Base-by-base conservation (phyloP, 2,113 vertebrate genomes). In the Brachionichthys hirsutus region DNA sequence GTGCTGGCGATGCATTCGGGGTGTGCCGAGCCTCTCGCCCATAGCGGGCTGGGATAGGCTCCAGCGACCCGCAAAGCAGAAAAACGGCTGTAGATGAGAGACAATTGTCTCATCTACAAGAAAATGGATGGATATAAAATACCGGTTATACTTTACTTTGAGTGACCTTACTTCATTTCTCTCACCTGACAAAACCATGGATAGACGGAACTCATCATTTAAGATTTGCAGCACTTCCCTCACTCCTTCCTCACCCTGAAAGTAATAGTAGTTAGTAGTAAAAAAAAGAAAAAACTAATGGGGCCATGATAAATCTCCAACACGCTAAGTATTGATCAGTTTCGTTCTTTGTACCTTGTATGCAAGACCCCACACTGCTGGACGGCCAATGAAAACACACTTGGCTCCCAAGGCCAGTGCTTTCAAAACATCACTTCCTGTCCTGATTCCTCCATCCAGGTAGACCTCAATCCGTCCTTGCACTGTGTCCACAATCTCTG, bases 331-430 rank as follows among this genome's bases (percentile, higher is more conserved):
- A 38, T 12, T 12, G 10, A 38, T 12, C 36, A 38, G 36, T 38
- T 30, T 30, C 8, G 36, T 38, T 30, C n/a, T 82, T 11, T 24
- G 3, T 81, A 98, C 96, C 95, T 95, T 96, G 82, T 92, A 98
- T 47, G 95, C 91, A 1, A 98, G 93, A 45, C 95, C 96, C 96
- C 97, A 98, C 1, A 99, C 85, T 9, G 93, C 90, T 4, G 97
- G 96, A 34, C 96, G 92, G 41, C 95, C 95, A 50, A 98, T 91
- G 73, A 98, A 99, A 62, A 98, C 89, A 0, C 96, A 97, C 84
- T 92, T 97, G 41, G 95, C 95, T 43, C 96, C 97, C 16, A 99
- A 83, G 41, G 96, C 95, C 76, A 99, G 53, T 0, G 95, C 93
- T 80, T 99, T 98, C 30, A 98, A 62, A 1, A 98, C 92, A 0